A percentile compares a stretch with the other conserved stretches of the same genome.
phyloP scores from a whole-genome alignment of 1,140 invertebrate genomes.

The Drosophila bocki region DNA sequence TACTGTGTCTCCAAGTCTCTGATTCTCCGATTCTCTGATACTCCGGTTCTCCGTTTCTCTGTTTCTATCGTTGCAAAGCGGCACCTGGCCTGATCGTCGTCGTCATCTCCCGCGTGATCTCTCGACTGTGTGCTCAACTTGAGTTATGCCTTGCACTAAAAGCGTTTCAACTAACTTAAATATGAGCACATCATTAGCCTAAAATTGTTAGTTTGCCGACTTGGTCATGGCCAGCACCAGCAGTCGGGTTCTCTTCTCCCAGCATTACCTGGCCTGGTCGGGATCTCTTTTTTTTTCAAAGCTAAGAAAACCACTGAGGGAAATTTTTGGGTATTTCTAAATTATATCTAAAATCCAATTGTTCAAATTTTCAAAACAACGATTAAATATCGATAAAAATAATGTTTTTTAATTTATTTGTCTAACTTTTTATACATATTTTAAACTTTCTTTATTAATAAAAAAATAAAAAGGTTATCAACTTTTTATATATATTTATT shows the following conservation, averaged over 20 bases:
- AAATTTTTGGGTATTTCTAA: background rate
- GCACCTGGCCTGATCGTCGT: conserved; percentile 22
- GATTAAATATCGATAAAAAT: too few relatives aligned
- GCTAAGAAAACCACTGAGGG: conserved; percentile 1
- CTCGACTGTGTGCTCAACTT: conserved; percentile 42
- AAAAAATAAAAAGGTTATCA: too few relatives aligned
- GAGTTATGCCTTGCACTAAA: conserved; percentile 80
- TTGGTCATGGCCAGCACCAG: conserved; percentile 45
- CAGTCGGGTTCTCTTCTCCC: conserved; percentile 28
- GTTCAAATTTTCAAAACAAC: too few relatives aligned
- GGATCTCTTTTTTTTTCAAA: background rate
- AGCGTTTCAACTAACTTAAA: conserved; percentile 83
- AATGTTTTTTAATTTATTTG: too few relatives aligned
- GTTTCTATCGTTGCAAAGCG: background rate
- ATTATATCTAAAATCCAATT: too few relatives aligned
- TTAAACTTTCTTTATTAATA: too few relatives aligned
- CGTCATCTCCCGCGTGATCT: conserved; percentile 13
- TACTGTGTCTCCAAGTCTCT: conserved; percentile 19
- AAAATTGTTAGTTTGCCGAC: conserved; percentile 79
- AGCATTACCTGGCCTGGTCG: conserved; percentile 1
- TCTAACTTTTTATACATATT: too few relatives aligned
- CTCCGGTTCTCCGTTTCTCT: background rate
- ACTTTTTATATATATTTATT: too few relatives aligned
- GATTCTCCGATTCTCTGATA: conserved; percentile 10
- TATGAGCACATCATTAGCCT: conserved; percentile 83